phyloP scores from a whole-genome alignment of 2,113 vertebrate genomes.

The Triplophysa rosa region DNA sequence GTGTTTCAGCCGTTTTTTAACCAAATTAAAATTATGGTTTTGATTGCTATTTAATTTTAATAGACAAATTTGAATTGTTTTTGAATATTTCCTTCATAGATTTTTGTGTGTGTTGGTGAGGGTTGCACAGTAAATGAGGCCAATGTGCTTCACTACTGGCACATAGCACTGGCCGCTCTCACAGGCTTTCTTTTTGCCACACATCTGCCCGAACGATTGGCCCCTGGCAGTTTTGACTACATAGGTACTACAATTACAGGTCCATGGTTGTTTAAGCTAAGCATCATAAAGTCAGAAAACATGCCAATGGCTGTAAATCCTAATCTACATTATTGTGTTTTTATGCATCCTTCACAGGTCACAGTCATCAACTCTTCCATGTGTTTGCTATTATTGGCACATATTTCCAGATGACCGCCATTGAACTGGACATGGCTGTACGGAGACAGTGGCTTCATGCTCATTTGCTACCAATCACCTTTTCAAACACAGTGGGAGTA shows the following conservation, averaged over 20 bases:
- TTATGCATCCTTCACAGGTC: constrained; percentile 75
- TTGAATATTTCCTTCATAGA: constrained; percentile 64
- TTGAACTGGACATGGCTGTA: constrained; percentile 82
- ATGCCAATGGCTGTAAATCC: neutral
- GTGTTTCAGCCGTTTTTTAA: constrained; percentile 31
- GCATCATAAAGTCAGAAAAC: constrained; percentile 13
- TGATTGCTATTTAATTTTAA: neutral
- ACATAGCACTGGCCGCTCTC: constrained; percentile 81
- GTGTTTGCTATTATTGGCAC: constrained; percentile 84
- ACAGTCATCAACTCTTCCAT: constrained; percentile 96
- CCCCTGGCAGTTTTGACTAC: constrained; percentile 89
- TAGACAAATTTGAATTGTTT: neutral
- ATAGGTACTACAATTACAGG: constrained; percentile 72
- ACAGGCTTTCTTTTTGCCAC: constrained; percentile 87
- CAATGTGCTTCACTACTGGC: constrained; percentile 75
- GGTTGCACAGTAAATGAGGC: constrained; percentile 68
- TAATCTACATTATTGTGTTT: neutral
- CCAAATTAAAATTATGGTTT: neutral
- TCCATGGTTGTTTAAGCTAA: neutral
- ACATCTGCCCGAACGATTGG: constrained; percentile 87
- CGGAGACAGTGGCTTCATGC: constrained; percentile 70
- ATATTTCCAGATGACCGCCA: constrained; percentile 85
- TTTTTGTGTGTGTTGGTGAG: constrained; percentile 75
- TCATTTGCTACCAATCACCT: constrained; percentile 67
- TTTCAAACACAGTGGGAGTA: constrained; percentile 69